These are phyloP conservation scores for Notodonta ziczac DNA, from an alignment of 2,888 invertebrate genomes.

Conservation along the genomic window DNA sequence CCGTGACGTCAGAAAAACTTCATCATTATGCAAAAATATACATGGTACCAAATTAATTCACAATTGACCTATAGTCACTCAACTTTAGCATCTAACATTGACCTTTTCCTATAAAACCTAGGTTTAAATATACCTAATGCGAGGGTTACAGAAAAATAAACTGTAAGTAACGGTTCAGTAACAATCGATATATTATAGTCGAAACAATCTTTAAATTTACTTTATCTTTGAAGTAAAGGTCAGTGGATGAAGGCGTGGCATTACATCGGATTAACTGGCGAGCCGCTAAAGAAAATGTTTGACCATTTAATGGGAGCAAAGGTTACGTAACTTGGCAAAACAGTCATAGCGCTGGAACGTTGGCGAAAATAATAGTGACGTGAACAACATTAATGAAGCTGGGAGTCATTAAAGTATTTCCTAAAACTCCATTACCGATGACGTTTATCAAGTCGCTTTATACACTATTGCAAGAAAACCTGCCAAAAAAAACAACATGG, in stretches of 20 bases:
- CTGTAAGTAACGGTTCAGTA: background rate
- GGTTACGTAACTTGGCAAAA: background rate
- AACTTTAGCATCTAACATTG: no score
- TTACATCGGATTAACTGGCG: conserved; percentile 17
- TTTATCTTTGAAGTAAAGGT: conserved; percentile 34
- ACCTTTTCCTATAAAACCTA: no score
- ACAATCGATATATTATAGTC: conserved; percentile 22
- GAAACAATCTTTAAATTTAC: conserved; percentile 24
- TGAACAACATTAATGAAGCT: background rate
- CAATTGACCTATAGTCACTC: no score
- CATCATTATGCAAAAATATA: no score
- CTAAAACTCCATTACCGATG: background rate
- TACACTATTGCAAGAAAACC: no score
- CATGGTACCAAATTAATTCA: no score
- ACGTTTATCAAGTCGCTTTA: background rate
- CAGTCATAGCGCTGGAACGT: background rate
- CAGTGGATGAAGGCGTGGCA: conserved; percentile 42
- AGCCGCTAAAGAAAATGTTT: conserved; percentile 7
- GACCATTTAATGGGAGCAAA: conserved; percentile 1
- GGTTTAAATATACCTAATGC: no score
- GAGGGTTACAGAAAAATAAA: background rate
- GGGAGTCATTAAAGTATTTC: background rate
- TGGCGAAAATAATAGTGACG: background rate
- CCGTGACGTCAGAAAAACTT: no score
- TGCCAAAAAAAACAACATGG: no score